Evolutionary conservation across 2,888 invertebrate genomes (phyloP), one percentile per base, ranked within the genome.

Genomic region (Apomyelois bistriatella): DNA sequence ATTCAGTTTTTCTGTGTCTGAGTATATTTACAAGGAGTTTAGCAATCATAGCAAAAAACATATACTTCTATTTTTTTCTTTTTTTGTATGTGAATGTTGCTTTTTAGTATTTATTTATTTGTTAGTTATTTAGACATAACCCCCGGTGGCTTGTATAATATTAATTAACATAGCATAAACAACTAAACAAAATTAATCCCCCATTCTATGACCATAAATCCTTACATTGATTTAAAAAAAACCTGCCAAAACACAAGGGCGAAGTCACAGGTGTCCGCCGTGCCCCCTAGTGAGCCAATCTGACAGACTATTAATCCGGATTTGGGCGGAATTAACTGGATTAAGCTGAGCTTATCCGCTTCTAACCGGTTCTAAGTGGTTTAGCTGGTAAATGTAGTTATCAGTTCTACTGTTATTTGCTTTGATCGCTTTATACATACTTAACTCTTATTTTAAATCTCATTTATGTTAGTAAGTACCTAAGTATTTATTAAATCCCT

Each of bases 291-390:
- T 78, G 79, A 66, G 78, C 68, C 81, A 78, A 86, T 86, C 85
- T 87, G 87, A 87, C 87, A 85, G 87, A 89, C 89, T 81, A 89
- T 89, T 89, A 87, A 88, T 89, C 78, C 87, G 83, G 85, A 83
- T 87, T 84, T 82, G 73, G 72, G 72, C 65, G 72, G 79, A 66
- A 75, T 71, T 65, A 77, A 76, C 66, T 60, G 81, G 83, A 82
- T 85, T 78, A 71, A 72, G 74, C 68, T 63, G 78, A 82, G 76
- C 81, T 78, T 74, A 76, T 68, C 74, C 74, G 68, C 76, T 68
- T 74, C 70, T 75, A 76, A 79, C 74, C 73, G 68, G 76, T 68
- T 73, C 70, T 75, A 76, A 79, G 77, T 76, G 78, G 79, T 76
- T 79, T 75, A 75, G 67, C 69, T 35, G 15, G 42, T 41, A 16